Evolutionary conservation across 1,140 invertebrate species (phyloP).

Genomic region (Hestina assimilis): DNA sequence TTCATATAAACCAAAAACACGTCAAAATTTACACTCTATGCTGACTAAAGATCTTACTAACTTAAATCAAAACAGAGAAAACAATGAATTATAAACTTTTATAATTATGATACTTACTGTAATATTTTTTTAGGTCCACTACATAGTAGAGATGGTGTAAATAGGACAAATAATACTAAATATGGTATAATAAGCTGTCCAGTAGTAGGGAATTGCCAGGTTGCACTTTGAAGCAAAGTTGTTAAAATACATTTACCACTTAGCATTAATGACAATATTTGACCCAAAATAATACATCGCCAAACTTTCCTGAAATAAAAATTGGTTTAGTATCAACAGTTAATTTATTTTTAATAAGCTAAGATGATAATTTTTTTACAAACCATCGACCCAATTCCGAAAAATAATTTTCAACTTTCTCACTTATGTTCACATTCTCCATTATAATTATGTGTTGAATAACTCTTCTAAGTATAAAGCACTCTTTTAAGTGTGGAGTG

Average conservation of each 20-base stretch:
- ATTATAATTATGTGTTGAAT: constrained; percentile 30
- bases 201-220: constrained; percentile 85
- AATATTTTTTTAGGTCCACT: constrained; percentile 83
- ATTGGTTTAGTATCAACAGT: constrained; percentile 3
- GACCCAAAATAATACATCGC: constrained; percentile 87
- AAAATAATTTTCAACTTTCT: constrained; percentile 83
- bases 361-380: too few relatives aligned
- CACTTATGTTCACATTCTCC: constrained; percentile 77
- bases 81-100: background rate
- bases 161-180: constrained; percentile 86
- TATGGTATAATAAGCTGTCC: constrained; percentile 91
- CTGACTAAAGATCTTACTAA: too few relatives aligned
- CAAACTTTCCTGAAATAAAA: constrained; percentile 82
- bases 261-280: constrained; percentile 85
- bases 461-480: background rate
- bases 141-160: constrained; percentile 86
- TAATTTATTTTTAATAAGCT: too few relatives aligned
- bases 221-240: constrained; percentile 84
- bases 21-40: too few relatives aligned
- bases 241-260: constrained; percentile 88
- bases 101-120: constrained; percentile 74
- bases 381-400: constrained; percentile 84
- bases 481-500: constrained; percentile 12
- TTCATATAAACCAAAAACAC: too few relatives aligned
- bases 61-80: too few relatives aligned